Conservation (phyloP, 1,140 invertebrate species). For the Drosophila chauvacae region DNA sequence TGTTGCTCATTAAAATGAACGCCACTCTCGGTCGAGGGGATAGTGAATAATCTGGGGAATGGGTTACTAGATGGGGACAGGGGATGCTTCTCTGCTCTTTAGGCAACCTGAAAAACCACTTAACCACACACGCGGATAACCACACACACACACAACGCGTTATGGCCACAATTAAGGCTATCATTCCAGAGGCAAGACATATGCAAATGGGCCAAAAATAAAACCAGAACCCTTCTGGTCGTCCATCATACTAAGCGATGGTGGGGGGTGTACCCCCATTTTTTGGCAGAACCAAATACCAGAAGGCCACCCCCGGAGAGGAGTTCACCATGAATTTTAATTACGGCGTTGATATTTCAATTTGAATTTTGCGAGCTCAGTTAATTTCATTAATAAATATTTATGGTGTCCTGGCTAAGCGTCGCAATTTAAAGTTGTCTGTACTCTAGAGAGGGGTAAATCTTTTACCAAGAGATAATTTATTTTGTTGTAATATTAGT, state of each 20-base stretch:
- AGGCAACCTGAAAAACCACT: conserved; percentile 73
- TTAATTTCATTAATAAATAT: conserved; percentile 84
- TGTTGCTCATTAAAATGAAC: conserved; percentile 75
- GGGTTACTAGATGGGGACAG: not conserved
- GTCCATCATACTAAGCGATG: conserved; percentile 30
- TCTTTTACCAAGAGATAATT: not conserved
- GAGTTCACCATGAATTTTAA: conserved; percentile 73
- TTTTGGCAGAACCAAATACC: conserved; percentile 26
- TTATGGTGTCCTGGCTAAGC: conserved; percentile 65
- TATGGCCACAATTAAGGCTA: conserved; percentile 70
- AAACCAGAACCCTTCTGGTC: conserved; percentile 33
- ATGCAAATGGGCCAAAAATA: conserved; percentile 56
- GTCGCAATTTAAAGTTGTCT: conserved; percentile 32
- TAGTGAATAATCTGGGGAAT: conserved; percentile 26
- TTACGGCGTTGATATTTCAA: conserved; percentile 73
- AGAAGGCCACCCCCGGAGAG: not conserved
- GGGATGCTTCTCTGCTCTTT: conserved; percentile 4
- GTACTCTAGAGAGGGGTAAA: conserved; percentile 1
- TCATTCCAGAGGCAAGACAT: conserved; percentile 70
- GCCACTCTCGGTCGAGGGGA: conserved; percentile 46
- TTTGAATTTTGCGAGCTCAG: conserved; percentile 68
- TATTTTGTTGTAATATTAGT: not conserved
- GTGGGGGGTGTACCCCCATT: conserved; percentile 7
- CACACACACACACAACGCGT: conserved; percentile 42
- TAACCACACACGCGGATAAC: conserved; percentile 61